Evolutionary conservation across 2,888 invertebrate species (phyloP).

Genomic region (Autographa pulchrina): DNA sequence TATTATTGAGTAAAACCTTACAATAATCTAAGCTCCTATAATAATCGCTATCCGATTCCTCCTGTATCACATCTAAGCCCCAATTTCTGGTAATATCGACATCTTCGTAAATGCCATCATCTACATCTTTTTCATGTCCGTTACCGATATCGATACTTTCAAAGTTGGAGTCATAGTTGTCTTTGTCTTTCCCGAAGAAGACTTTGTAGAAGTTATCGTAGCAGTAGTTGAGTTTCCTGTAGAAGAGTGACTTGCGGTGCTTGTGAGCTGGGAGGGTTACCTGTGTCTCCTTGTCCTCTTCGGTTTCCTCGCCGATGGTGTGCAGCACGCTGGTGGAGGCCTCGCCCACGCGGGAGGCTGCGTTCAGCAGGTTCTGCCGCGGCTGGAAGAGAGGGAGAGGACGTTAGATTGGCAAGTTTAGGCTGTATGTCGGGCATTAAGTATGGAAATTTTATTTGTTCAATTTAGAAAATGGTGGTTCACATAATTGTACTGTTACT

Average conservation of each 20-base stretch:
- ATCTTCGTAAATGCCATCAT: slow-evolving; percentile 82
- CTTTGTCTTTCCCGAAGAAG: slow-evolving; percentile 79
- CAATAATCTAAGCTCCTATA: slow-evolving; percentile 84
- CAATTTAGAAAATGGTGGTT: too few species aligned
- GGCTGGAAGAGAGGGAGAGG: slow-evolving; percentile 88
- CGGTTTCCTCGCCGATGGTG: slow-evolving; percentile 97
- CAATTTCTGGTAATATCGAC: slow-evolving; percentile 76
- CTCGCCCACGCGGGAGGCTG: slow-evolving; percentile 98
- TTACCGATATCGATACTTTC: slow-evolving; percentile 50
- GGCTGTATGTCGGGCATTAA: not conserved
- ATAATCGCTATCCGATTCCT: slow-evolving; percentile 86
- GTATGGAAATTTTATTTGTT: too few species aligned
- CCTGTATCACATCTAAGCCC: slow-evolving; percentile 84
- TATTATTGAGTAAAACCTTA: slow-evolving; percentile 69
- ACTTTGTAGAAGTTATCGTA: slow-evolving; percentile 86
- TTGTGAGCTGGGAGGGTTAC: slow-evolving; percentile 71
- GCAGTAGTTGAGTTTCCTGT: slow-evolving; percentile 85
- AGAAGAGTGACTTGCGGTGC: slow-evolving; percentile 79
- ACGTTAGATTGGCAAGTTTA: not conserved
- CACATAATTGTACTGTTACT: too few species aligned
- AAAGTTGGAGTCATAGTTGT: slow-evolving; percentile 51
- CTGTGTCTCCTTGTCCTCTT: slow-evolving; percentile 94
- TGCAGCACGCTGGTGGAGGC: slow-evolving; percentile 98
- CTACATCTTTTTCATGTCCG: slow-evolving; percentile 60
- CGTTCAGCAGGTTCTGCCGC: slow-evolving; percentile 97